A percentile compares a stretch with the other conserved stretches of the same genome.
Evolutionary conservation across 2,113 vertebrate species (phyloP).

Genomic region (Alaudala cheleensis): DNA sequence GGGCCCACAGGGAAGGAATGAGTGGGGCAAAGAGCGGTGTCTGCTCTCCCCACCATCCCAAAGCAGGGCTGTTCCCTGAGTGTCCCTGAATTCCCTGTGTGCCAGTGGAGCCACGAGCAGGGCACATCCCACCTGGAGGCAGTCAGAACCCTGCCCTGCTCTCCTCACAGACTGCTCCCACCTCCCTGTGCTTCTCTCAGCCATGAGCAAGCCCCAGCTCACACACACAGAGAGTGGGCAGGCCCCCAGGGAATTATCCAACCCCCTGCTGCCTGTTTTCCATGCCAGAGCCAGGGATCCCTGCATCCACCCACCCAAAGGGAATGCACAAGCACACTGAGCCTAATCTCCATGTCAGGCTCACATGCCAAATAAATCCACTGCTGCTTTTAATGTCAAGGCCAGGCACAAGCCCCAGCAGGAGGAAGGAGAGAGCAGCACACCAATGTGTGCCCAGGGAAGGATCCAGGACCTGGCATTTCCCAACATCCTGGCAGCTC

Average conservation of each 20-base stretch:
- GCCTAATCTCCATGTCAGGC: background rate
- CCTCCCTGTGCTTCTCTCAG: background rate
- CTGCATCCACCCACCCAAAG: background rate
- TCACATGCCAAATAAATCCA: background rate
- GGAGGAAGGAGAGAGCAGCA: background rate
- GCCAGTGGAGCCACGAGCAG: background rate
- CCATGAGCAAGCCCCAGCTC: background rate
- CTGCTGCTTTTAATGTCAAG: background rate
- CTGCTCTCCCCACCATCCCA: background rate
- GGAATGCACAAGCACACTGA: background rate
- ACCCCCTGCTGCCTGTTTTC: accelerated
- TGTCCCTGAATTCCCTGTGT: background rate
- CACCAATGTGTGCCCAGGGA: background rate
- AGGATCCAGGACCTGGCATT: background rate
- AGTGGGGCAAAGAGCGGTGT: accelerated
- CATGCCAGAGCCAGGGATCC: background rate
- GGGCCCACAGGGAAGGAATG: background rate
- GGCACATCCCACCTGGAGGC: background rate
- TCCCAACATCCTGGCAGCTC: background rate
- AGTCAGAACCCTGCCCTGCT: background rate
- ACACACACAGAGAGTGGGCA: background rate
- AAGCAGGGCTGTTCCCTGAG: accelerated
- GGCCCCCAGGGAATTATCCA: accelerated
- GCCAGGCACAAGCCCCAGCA: background rate
- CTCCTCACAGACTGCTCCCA: background rate